Base-by-base conservation (phyloP, 2,797 vertebrate genomes). In the Malurus splendens region DNA sequence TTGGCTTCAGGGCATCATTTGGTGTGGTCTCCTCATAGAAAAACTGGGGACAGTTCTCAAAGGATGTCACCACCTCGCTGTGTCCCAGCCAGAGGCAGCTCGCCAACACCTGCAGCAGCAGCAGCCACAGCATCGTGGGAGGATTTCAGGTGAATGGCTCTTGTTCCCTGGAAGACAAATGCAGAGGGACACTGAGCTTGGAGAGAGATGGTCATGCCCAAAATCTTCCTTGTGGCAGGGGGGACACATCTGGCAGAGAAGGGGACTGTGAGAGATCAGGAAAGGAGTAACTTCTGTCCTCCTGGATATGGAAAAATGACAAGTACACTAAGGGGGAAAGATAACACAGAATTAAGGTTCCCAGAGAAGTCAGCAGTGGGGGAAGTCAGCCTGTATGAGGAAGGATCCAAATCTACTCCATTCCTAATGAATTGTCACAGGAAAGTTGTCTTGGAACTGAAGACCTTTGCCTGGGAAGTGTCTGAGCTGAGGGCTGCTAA, bases 41-140 rank as follows among this genome's bases (percentile, higher is more conserved):
- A 65, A 96, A 96, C 67, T 94, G 85, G 45, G 86, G 75, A 36
- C 94, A 94, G 22, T n/a, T 79, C 90, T 90, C 18, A 59, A 96
- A 95, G 27, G 89, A 94, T 0, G 3, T 28, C 76, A 95, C 94
- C 55, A 95, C 77, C 81, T 96, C 94, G 0, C 83, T 12, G 4
- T 4, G 20, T 18, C 83, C 91, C 59, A 84, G 76, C 68, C 61
- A 85, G 47, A 86, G 38, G 88, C 88, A 93, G 72, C 86, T 84
- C 0, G 2, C 32, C 5, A 6, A 27, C 48, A 96, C 10, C 23
- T 95, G 80, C 42, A 93, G 51, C 71, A 92, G 74, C 88, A 93
- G 30, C 93, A 95, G 50, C 82, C 59, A 1, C 66, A 90, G 47
- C 94, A 95, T 94, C 0, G 1, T 0, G 3, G 32, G 13, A 89